Percentiles rank a stretch among this genome's conserved stretches.
phyloP scores from a whole-genome alignment of 2,888 invertebrate genomes.

The Steromphala cineraria region DNA sequence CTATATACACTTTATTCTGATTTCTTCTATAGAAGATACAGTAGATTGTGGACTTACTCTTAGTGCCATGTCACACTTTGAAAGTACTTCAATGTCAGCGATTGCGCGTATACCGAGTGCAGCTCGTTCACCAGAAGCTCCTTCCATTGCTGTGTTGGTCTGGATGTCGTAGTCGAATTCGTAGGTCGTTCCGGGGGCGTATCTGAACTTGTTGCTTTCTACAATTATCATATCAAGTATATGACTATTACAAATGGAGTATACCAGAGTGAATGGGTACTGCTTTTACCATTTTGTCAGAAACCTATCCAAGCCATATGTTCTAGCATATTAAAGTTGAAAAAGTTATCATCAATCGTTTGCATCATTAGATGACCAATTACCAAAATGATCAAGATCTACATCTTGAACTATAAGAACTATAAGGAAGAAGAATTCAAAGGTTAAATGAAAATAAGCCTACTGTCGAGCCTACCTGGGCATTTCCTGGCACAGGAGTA shows the following conservation, averaged over 20 bases:
- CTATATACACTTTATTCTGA: too few relatives aligned
- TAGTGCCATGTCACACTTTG: conserved; percentile 76
- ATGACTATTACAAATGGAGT: neutral
- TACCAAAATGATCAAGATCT: too few relatives aligned
- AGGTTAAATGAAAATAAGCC: too few relatives aligned
- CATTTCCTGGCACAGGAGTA: conserved; percentile 29
- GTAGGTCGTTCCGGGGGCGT: conserved; percentile 83
- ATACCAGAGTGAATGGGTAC: too few relatives aligned
- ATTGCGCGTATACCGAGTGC: conserved; percentile 73
- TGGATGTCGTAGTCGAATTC: conserved; percentile 86
- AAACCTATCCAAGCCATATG: too few relatives aligned
- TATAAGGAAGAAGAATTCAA: too few relatives aligned
- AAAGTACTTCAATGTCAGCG: conserved; percentile 74
- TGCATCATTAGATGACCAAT: too few relatives aligned
- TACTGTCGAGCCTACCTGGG: conserved; percentile 25
- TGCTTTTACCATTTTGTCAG: too few relatives aligned
- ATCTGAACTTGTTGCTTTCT: conserved; percentile 75
- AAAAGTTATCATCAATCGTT: too few relatives aligned
- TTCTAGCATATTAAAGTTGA: too few relatives aligned
- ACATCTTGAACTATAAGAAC: too few relatives aligned
- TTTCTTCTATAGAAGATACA: too few relatives aligned
- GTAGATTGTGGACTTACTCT: conserved; percentile 66
- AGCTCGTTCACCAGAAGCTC: conserved; percentile 79
- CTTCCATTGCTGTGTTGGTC: conserved; percentile 81
- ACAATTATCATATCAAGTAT: neutral